Conservation (phyloP, 2,113 vertebrate species). For the Podarcis muralis region DNA sequence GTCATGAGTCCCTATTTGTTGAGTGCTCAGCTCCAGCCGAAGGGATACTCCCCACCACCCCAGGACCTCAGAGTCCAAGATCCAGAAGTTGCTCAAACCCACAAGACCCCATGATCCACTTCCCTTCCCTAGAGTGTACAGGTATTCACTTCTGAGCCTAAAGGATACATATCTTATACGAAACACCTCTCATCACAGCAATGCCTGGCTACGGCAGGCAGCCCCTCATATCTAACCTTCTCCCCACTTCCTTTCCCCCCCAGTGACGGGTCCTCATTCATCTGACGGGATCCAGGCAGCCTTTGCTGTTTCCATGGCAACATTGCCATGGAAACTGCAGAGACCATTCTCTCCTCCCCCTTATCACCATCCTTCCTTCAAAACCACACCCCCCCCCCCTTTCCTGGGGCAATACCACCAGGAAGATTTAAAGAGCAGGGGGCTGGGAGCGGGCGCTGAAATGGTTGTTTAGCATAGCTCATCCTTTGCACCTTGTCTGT, state of each 20-base stretch:
- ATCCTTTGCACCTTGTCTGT: background rate
- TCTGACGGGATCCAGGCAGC: slow-evolving; percentile 37
- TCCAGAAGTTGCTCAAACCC: background rate
- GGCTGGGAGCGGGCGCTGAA: background rate
- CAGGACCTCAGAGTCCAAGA: background rate
- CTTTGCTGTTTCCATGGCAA: slow-evolving; percentile 41
- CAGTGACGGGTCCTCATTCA: slow-evolving; percentile 30
- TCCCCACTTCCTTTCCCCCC: background rate
- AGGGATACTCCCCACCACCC: background rate
- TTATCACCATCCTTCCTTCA: slow-evolving; percentile 13
- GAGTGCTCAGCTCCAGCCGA: background rate
- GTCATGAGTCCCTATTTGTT: background rate
- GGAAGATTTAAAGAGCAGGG: background rate
- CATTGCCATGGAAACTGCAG: slow-evolving; percentile 31
- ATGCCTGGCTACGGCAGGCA: background rate
- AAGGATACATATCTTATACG: background rate
- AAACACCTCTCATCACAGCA: background rate
- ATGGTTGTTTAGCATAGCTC: background rate
- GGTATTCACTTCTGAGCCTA: background rate
- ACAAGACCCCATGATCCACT: background rate
- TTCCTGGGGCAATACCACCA: background rate
- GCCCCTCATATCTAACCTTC: too few relatives aligned
- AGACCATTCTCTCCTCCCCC: slow-evolving; percentile 30
- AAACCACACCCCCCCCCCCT: background rate
- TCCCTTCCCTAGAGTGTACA: background rate